These are phyloP conservation scores for Daboia siamensis DNA, from an alignment of 2,113 vertebrate genomes.

Conservation along the genomic window DNA sequence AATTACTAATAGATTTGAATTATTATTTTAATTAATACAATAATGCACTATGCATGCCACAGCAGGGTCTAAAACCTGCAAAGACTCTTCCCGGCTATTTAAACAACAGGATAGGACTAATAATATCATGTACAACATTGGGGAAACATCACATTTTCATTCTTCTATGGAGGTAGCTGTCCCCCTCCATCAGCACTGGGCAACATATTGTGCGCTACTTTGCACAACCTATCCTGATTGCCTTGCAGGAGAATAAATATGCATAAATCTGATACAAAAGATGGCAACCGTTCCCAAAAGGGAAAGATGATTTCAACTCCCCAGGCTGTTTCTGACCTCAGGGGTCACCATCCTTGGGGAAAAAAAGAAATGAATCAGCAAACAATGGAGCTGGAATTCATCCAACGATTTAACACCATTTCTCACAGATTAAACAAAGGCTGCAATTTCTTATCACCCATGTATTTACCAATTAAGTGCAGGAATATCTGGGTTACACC, in stretches of 20 bases:
- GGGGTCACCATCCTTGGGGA: neutral
- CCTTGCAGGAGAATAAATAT: neutral
- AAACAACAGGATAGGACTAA: neutral
- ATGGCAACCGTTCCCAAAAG: neutral
- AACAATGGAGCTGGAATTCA: neutral
- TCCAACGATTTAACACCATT: neutral
- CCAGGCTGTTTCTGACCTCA: neutral
- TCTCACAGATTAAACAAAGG: neutral
- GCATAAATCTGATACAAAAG: neutral
- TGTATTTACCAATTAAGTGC: neutral
- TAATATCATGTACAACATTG: neutral
- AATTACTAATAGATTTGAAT: neutral
- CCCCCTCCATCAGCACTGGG: neutral
- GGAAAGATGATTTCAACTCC: neutral
- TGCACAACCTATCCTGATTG: neutral
- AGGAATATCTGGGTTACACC: neutral
- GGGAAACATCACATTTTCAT: neutral
- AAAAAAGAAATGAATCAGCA: neutral
- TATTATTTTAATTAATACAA: neutral
- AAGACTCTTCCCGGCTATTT: neutral
- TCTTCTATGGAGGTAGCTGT: neutral
- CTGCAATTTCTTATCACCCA: neutral
- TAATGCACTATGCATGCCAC: neutral
- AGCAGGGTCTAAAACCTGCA: neutral
- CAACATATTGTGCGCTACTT: neutral